Evolutionary conservation across 2,797 vertebrate species (phyloP).

Genomic region (Danio kyathit): DNA sequence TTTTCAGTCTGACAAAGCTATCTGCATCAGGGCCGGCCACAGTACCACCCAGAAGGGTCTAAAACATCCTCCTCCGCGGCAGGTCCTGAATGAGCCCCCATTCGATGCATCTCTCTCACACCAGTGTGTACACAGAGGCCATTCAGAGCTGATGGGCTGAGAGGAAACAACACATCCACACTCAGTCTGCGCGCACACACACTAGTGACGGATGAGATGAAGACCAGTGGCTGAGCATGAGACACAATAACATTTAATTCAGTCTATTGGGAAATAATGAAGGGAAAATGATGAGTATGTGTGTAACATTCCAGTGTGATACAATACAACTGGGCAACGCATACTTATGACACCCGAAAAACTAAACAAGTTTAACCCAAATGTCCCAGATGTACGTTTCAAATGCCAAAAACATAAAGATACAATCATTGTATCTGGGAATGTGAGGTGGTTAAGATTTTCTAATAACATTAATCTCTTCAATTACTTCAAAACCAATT

Average conservation of each 20-base stretch:
- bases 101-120: slow-evolving; percentile 60
- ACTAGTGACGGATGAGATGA: slow-evolving; percentile 1
- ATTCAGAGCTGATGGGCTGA: slow-evolving; percentile 51
- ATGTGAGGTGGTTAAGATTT: no score
- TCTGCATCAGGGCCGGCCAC: slow-evolving; percentile 51
- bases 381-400: no score
- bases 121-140: slow-evolving; percentile 58
- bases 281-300: not conserved
- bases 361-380: no score
- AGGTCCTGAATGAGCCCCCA: slow-evolving; percentile 67
- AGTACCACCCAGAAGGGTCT: slow-evolving; percentile 63
- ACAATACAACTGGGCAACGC: no score
- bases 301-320: not conserved
- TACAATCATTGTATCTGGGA: no score
- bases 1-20: slow-evolving; percentile 60
- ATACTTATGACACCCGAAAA: no score
- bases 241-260: slow-evolving; percentile 19
- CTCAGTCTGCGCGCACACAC: slow-evolving; percentile 27
- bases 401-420: no score
- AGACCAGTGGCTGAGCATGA: not conserved
- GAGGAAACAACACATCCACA: slow-evolving; percentile 50
- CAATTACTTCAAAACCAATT: no score
- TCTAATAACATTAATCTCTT: no score
- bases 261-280: slow-evolving; percentile 22
- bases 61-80: slow-evolving; percentile 64